These are phyloP conservation scores for Amphimedon queenslandica DNA, from an alignment of 37 sponge, comb jelly and placozoan species.

Conservation along the genomic window DNA sequence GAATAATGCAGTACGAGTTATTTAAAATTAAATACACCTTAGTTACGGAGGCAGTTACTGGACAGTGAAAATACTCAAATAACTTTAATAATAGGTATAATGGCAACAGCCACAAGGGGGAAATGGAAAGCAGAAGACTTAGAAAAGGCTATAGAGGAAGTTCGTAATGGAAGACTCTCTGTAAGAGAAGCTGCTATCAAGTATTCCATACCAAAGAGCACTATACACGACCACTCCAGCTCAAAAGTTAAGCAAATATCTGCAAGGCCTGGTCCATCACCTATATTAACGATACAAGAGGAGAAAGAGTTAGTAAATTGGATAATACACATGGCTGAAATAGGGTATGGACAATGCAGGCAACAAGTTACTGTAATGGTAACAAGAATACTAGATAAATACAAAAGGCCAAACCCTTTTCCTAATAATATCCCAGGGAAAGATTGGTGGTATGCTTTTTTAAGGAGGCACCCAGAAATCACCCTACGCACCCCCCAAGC, in stretches of 20 bases:
- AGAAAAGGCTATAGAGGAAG: too few relatives aligned
- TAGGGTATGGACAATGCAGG: slow-evolving; percentile 31
- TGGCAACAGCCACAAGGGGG: too few relatives aligned
- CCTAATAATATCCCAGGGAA: slow-evolving; percentile 23
- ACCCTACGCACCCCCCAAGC: slow-evolving; percentile 3
- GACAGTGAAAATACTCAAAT: too few relatives aligned
- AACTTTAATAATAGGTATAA: not conserved
- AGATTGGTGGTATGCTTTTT: slow-evolving; percentile 42
- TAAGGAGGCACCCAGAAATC: slow-evolving; percentile 17
- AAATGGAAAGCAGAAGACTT: too few relatives aligned
- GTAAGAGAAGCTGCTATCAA: slow-evolving; percentile 1
- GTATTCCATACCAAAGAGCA: slow-evolving; percentile 9
- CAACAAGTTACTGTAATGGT: slow-evolving; percentile 14
- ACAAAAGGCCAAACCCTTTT: slow-evolving; percentile 21
- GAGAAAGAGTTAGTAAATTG: slow-evolving; percentile 24
- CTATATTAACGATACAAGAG: slow-evolving; percentile 14
- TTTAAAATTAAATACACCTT: too few relatives aligned
- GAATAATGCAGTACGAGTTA: too few relatives aligned
- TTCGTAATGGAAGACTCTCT: not conserved
- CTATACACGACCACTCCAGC: not conserved
- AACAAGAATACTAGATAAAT: slow-evolving; percentile 24
- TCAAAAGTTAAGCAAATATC: not conserved
- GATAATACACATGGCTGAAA: slow-evolving; percentile 32
- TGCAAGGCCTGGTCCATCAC: slow-evolving; percentile 13
- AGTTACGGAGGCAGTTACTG: too few relatives aligned